Evolutionary conservation across 2,113 vertebrate genomes (phyloP), one percentile per base, ranked within the genome.

Genomic region (Ceyx margarethae): DNA sequence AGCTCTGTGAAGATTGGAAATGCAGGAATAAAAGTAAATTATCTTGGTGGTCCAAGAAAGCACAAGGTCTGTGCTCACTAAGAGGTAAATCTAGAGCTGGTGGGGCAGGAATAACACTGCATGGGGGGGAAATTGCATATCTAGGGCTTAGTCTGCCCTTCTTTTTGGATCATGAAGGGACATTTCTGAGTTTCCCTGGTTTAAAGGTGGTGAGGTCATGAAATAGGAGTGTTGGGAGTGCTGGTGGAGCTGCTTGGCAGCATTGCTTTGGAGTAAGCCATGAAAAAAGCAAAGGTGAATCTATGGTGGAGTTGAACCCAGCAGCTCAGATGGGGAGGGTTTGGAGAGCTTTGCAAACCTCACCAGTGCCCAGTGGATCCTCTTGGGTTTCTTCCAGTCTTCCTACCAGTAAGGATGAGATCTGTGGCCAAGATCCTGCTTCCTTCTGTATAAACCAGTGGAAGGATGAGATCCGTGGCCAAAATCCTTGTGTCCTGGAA

Each of bases 11-110:
- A 29, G 56, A 29, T 12, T 65, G 46, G 79, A 23, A 65, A 33
- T 13, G 6, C 1, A 40, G 53, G 42, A 10, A 4, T 15, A 50
- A 62, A 79, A 4, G 6, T 8, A 15, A 37, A n/a, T 83, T 50
- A 9, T 22, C 37, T 65, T 11, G 29, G 37, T 56, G 31, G 3
- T 72, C 28, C 14, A n/a, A 20, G 65, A 31, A 40, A 20, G 45
- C 31, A 4, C 0, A 1, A 67, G 28, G 10, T 17, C 33, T 72
- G 19, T 0, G 5, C 58, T 85, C 13, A 0, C 6, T 28, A 3
- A 23, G 73, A 28, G 31, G 42, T 7, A 28, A 45, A 73, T 23
- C 29, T 9, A 20, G 48, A 58, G 4, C 40, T 12, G 3, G 54
- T 1, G 42, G 33, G 65, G 65, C 15, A 31, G 57, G 22, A 66